Percentiles rank a stretch among this genome's conserved stretches.
phyloP scores from a whole-genome alignment of 2,797 vertebrate species.

The Lemur catta region DNA sequence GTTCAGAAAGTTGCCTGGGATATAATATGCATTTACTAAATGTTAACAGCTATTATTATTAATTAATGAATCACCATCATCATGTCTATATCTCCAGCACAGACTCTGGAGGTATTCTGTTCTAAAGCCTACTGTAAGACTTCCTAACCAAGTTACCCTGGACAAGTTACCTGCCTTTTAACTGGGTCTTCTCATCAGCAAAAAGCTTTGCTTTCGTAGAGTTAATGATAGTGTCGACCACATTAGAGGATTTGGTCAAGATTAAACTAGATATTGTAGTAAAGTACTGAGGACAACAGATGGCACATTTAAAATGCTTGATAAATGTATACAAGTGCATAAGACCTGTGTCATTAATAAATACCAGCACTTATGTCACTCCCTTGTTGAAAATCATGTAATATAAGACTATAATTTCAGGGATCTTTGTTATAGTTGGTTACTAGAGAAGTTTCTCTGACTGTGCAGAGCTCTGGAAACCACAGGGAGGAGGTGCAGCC shows the following conservation, averaged over 20 bases:
- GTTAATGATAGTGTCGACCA: background rate
- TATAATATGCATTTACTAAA: background rate
- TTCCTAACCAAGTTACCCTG: background rate
- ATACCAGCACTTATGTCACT: background rate
- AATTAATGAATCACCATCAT: background rate
- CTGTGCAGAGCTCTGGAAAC: background rate
- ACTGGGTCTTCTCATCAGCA: background rate
- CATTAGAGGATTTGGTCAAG: background rate
- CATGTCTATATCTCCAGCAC: background rate
- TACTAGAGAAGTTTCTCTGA: background rate
- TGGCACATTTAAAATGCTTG: background rate
- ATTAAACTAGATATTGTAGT: background rate
- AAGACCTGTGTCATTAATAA: background rate
- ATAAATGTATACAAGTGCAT: background rate
- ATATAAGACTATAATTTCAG: background rate
- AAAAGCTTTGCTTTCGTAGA: background rate
- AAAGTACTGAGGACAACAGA: background rate
- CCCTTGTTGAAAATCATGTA: background rate
- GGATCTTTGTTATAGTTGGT: background rate
- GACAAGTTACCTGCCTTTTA: background rate
- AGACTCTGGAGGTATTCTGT: background rate
- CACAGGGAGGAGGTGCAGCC: background rate
- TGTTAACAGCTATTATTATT: background rate
- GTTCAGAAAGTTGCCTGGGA: background rate
- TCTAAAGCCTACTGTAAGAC: background rate